Percentiles rank a stretch among this genome's conserved stretches.
Conservation (phyloP, 2,113 vertebrate genomes). For the Taxidea taxus region DNA sequence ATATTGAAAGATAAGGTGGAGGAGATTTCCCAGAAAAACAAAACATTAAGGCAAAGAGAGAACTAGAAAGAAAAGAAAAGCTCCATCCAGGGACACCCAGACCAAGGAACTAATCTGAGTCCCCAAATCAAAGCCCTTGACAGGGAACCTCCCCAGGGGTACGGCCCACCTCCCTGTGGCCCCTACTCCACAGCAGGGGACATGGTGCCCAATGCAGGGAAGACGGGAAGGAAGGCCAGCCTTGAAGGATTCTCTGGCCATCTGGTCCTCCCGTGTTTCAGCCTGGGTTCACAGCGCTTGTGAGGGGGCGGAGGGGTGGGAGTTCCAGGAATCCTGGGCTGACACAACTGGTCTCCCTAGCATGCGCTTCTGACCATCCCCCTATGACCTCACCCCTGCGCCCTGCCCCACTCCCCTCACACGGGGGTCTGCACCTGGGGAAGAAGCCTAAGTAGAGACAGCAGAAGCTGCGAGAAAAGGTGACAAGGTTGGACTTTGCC, state of each 20-base stretch:
- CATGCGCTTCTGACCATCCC: neutral
- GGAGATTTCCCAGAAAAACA: neutral
- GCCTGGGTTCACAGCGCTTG: neutral
- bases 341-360: neutral
- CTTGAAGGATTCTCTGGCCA: neutral
- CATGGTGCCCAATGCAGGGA: accelerated
- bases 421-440: neutral
- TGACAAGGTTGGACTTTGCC: no score
- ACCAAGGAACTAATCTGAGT: accelerated
- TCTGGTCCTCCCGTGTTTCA: accelerated
- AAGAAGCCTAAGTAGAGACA: neutral
- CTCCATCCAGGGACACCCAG: neutral
- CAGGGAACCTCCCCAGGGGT: accelerated
- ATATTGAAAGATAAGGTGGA: neutral
- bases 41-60: neutral
- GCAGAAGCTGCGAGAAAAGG: neutral
- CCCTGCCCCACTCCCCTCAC: neutral
- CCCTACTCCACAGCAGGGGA: neutral
- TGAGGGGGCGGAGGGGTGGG: accelerated
- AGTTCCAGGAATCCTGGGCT: neutral
- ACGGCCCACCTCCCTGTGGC: accelerated
- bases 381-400: neutral
- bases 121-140: neutral
- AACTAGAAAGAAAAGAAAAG: neutral
- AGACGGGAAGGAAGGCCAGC: neutral